Evolutionary conservation across 2,113 vertebrate species (phyloP).

Genomic region (Colinus virginianus): DNA sequence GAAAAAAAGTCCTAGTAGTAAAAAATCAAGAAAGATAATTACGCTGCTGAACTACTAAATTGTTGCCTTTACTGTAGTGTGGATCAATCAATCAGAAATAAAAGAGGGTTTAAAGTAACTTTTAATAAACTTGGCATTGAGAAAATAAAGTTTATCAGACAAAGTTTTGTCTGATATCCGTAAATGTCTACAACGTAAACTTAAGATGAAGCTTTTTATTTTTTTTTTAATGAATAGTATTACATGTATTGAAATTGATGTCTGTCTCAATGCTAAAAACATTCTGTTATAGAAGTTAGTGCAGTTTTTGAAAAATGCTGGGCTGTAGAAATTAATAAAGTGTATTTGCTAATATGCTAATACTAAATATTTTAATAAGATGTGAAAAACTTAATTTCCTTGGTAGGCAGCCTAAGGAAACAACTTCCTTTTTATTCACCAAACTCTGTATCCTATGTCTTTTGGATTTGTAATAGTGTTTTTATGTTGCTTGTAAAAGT

Average conservation of each 20-base stretch:
- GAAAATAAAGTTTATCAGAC: not conserved
- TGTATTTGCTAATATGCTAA: not conserved
- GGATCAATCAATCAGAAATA: not conserved
- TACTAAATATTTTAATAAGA: not conserved
- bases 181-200: not conserved
- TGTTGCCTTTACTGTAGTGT: not conserved
- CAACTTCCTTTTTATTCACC: not conserved
- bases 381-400: not conserved
- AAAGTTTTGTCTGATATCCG: not conserved
- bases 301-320: not conserved
- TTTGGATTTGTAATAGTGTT: not conserved
- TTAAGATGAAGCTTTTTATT: not conserved
- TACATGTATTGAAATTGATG: fast-evolving
- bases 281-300: not conserved
- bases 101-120: not conserved
- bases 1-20: not conserved
- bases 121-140: not conserved
- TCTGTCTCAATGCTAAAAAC: not conserved
- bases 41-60: not conserved
- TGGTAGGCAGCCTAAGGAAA: not conserved
- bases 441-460: not conserved
- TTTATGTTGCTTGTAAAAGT: slow-evolving; percentile 2
- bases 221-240: not conserved
- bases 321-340: not conserved
- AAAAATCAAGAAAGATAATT: not conserved